Evolutionary conservation across 2,888 invertebrate species (phyloP).

Genomic region (Polyommatus iphigenia): DNA sequence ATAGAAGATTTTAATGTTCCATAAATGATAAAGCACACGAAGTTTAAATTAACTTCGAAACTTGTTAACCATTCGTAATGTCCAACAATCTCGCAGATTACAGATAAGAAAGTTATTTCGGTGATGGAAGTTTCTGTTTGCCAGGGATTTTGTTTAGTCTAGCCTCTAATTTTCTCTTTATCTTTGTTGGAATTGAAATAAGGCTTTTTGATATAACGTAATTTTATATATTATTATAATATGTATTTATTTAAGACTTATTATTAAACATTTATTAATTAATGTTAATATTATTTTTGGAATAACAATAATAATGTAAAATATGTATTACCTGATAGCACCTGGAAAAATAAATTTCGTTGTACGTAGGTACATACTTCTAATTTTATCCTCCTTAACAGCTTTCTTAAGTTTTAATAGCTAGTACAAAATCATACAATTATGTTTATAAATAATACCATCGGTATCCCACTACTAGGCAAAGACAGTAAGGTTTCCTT

Average conservation of each 20-base stretch:
- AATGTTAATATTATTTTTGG: too few relatives aligned
- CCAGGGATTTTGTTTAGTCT: neutral
- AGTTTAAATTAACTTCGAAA: constrained; percentile 27
- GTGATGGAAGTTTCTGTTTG: constrained; percentile 20
- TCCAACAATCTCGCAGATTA: constrained; percentile 24
- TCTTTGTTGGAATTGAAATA: neutral
- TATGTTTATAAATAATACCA: too few relatives aligned
- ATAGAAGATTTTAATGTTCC: constrained; percentile 6
- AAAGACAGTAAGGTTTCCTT: too few relatives aligned
- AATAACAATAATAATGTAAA: too few relatives aligned
- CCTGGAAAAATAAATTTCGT: too few relatives aligned
- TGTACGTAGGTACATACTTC: too few relatives aligned
- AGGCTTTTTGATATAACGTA: neutral
- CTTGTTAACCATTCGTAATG: constrained; percentile 25
- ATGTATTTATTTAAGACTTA: neutral
- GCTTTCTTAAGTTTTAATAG: too few relatives aligned
- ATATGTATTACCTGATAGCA: too few relatives aligned
- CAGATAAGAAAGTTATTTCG: constrained; percentile 27
- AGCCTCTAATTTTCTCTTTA: neutral
- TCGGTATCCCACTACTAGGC: too few relatives aligned
- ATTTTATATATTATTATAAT: neutral
- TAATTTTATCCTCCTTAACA: too few relatives aligned
- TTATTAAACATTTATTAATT: too few relatives aligned
- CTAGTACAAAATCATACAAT: too few relatives aligned
- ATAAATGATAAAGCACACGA: constrained; percentile 18